Evolutionary conservation across 37 sponge, comb jelly and placozoan genomes (phyloP), one percentile per base, ranked within the genome.

Genomic region (Geodia barretti): DNA sequence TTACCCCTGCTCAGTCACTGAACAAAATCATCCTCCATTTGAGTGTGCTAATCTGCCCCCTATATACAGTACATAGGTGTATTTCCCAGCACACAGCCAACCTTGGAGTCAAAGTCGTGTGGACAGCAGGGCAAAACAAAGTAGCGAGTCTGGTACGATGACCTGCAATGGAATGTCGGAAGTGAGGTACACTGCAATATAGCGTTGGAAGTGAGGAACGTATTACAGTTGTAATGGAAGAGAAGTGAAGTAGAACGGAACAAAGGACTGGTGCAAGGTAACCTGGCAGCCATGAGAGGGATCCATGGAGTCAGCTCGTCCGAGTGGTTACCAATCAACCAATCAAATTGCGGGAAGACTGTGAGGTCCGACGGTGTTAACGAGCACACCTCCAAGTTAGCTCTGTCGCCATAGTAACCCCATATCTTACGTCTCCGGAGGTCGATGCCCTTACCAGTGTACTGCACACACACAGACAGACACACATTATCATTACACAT

Each of bases 281-380:
- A 86, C 93, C 92, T 89, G 0, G 91, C 90, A 24, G 99, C 91
- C 62, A 99, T 94, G 30, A 92, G 74, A 14, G 99, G 97, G 29
- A 99, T 85, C 99, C 99, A 99, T 59, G 99, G 99, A 8, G 99
- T 99, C 38, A 99, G 95, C 74, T 99, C 99, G 85, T 99, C 99
- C 2, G 91, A 94, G 79, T 99, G 99, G 83, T 99, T 99, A 1
- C 99, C 99, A 58, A 99, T 84, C 54, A 99, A 37, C 99, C 99
- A 99, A 78, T 97, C 97, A 72, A 17, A 74, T 39, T 86, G 92
- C 9, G 93, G 80, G 83, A 92, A 95, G 36, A 81, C 67, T 9
- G 78, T 82, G 8, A 41, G 79, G 30, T 79, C 74, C 30, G 97
- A 94, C 24, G 97, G 97, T 20, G 77, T 81, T 26, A 97, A 60